Conservation (phyloP, 2,113 vertebrate genomes). For the Saimiri boliviensis region DNA sequence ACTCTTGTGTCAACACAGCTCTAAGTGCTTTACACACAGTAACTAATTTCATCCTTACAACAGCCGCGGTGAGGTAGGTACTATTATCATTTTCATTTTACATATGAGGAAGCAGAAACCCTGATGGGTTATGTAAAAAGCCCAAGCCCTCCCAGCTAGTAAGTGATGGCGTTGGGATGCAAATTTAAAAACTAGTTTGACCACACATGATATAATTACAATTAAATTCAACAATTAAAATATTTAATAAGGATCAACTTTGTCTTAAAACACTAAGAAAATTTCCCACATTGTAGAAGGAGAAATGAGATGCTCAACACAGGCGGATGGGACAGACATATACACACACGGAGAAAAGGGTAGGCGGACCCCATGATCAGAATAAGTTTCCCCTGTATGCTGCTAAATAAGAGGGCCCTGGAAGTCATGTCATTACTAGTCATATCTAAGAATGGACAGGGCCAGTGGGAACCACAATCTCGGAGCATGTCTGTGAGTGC, state of each 20-base stretch:
- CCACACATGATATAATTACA: not conserved
- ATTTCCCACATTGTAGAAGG: not conserved
- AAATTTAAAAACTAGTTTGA: not conserved
- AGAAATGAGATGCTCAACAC: not conserved
- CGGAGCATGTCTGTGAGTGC: not conserved
- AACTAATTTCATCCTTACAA: not conserved
- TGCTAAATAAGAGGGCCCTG: not conserved
- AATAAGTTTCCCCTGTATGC: not conserved
- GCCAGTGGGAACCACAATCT: not conserved
- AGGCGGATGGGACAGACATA: not conserved
- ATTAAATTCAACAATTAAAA: not conserved
- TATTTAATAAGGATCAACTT: not conserved
- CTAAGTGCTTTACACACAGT: not conserved
- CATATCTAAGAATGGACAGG: not conserved
- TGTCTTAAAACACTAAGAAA: not conserved
- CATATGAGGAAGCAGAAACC: not conserved
- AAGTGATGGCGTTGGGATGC: not conserved
- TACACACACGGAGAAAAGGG: not conserved
- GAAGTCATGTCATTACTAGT: not conserved
- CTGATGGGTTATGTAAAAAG: not conserved
- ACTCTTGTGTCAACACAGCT: not conserved
- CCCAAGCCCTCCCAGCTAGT: not conserved
- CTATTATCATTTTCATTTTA: not conserved
- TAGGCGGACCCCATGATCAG: not conserved
- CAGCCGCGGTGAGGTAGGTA: not conserved